Evolutionary conservation across 2,888 invertebrate species (phyloP).

Genomic region (Diaperis boleti): DNA sequence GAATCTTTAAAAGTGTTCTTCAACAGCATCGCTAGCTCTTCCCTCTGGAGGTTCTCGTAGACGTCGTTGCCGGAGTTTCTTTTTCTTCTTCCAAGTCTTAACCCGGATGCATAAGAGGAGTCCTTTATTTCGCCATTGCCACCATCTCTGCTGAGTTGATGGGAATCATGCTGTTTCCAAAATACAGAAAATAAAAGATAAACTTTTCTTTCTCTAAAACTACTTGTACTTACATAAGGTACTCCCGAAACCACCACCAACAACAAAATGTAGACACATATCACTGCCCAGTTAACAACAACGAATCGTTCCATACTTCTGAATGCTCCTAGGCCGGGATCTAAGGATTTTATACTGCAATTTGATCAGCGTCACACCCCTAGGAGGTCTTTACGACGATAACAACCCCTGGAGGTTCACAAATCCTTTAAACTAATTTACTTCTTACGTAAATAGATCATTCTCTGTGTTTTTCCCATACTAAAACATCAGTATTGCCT

Average conservation of each 20-base stretch:
- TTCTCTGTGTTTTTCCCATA: constrained; percentile 7
- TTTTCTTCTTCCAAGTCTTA: constrained; percentile 69
- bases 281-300: constrained; percentile 49
- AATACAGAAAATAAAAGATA: no score
- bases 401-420: constrained; percentile 58
- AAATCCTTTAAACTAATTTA: constrained; percentile 52
- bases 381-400: constrained; percentile 55
- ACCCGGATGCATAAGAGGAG: constrained; percentile 63
- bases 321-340: constrained; percentile 31
- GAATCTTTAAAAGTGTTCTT: constrained; percentile 63
- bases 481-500: background rate
- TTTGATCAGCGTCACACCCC: constrained; percentile 48
- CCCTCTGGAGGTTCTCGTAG: constrained; percentile 50
- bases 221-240: constrained; percentile 21
- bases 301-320: constrained; percentile 53
- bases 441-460: constrained; percentile 41
- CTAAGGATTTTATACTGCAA: constrained; percentile 51
- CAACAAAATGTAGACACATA: constrained; percentile 34
- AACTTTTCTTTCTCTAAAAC: no score
- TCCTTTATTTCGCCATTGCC: background rate
- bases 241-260: constrained; percentile 16
- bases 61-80: constrained; percentile 59
- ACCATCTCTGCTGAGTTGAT: background rate
- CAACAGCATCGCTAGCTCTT: constrained; percentile 60
- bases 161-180: background rate